Evolutionary conservation across 2,888 invertebrate species (phyloP), one percentile per base, ranked within the genome.

Genomic region (Biston betularia): DNA sequence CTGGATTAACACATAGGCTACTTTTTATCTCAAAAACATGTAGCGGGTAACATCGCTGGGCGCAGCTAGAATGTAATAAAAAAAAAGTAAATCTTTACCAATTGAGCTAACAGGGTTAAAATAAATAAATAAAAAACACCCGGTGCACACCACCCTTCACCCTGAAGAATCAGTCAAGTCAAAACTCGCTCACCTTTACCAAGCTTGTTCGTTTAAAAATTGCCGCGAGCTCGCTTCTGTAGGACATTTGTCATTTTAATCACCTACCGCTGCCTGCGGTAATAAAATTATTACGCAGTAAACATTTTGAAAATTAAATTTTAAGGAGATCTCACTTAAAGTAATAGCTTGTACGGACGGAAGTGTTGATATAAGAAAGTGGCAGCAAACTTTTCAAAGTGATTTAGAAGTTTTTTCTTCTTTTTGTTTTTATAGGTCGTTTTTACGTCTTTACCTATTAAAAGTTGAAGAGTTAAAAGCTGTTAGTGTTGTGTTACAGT

Each of bases 221-320:
- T 72, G 76, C 15, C 49, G 12, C 72, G 72, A 74, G 65, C 73
- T 77, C 69, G 77, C 74, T 73, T 76, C 76, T 76, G 75, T 75
- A 75, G 73, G 78, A 79, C 83, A 84, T 84, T 84, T 82, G 80
- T 84, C 84, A 83, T 84, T 81, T 81, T 86, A 86, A 85, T 83
- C 82, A 82, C 81, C 80, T 69, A 73, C 76, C 78, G 77, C 80
- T 80, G 77, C 80, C 84, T 83, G 85, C 74, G 84, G 85, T 85
- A 83, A 84, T 87, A 86, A 85, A 86, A 86, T 87, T 85, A 87
- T 86, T 84, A 81, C 75, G 76, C 82, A 83, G 86, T 84, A 87
- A 87, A 87, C 86, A 88, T 86, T 86, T 84, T 79, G 82, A 77
- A 80, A 85, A 87, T 88, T 86, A 84, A 87, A 88, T 86, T 85